Base-by-base conservation (phyloP, 1,140 invertebrate species). In the Lepidurus packardi region DNA sequence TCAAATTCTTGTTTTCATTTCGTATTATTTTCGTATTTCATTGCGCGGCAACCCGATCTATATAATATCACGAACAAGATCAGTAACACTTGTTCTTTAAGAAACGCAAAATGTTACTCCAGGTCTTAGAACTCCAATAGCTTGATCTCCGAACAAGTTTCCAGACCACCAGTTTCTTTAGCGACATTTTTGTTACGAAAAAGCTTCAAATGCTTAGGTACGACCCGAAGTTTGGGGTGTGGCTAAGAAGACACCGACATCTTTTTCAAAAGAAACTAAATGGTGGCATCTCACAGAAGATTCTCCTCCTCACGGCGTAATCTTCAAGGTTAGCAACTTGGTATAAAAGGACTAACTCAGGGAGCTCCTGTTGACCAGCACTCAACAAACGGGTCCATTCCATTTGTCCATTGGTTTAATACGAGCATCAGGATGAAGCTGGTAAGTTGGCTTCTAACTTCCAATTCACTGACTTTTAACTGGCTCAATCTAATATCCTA, bases 341-440 rank as follows among this genome's bases (percentile, higher is more conserved):
- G 75, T 21, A 6, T 7, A n/a, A 41, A 24, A 85, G 80, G 85
- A 90, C 82, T 13, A 65, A 7, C 53, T 65, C 53, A 13, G 53
- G 16, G 7, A n/a, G 53, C 7, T 65, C 16, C 16, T 13, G 53
- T n/a, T 65, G 53, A 65, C 21, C 53, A 21, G 53, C 53, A 65
- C 21, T n/a, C 53, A 65, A 16, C 47, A 25, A 65, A 13, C 9
- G 21, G 53, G 53, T 65, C 53, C 16, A 21, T 21, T n/a, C 53
- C 13, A 16, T 7, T 65, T 65, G 53, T 7, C 13, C 21, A n/a
- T 65, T 16, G 8, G 21, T 16, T 16, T 16, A 21, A 13, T 0
- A 21, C 21, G 53, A 47, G 53, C 16, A 13, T 7, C 53, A 65
- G 21, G 53, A 65, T 65, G 53, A 65, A 65, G 53, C 16, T 21